These are phyloP conservation scores for Enteromius afrohamiltoni DNA, from an alignment of 2,797 vertebrate genomes.

Conservation along the genomic window DNA sequence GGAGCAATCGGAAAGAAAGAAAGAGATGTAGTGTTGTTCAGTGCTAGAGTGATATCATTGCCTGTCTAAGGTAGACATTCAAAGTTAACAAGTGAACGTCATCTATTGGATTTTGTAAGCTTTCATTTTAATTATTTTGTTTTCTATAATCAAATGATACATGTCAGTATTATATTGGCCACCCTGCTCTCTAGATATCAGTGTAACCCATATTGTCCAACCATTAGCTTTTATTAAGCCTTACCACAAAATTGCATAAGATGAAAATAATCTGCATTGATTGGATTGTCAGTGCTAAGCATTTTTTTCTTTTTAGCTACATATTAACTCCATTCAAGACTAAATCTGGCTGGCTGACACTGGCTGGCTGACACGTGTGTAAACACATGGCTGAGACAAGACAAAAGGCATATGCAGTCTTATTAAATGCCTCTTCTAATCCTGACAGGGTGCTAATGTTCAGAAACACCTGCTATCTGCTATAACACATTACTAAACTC, in stretches of 20 bases:
- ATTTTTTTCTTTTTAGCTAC: background rate
- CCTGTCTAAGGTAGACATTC: background rate
- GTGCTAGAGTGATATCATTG: background rate
- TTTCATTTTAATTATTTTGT: background rate
- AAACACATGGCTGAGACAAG: slow-evolving; percentile 32
- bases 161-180: background rate
- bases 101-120: background rate
- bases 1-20: background rate
- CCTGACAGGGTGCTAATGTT: slow-evolving; percentile 33
- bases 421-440: slow-evolving; percentile 15
- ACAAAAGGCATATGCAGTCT: slow-evolving; percentile 34
- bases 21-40: background rate
- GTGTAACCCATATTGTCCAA: background rate
- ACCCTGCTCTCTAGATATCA: background rate
- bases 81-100: background rate
- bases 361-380: slow-evolving; percentile 1
- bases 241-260: background rate
- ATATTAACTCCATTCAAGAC: background rate
- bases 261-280: background rate
- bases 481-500: slow-evolving; percentile 24
- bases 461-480: slow-evolving; percentile 26
- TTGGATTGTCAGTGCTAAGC: background rate
- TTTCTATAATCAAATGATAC: background rate
- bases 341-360: background rate
- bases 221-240: background rate